These are phyloP conservation scores for Polyergus mexicanus DNA, from an alignment of 1,140 invertebrate species.

Conservation along the genomic window DNA sequence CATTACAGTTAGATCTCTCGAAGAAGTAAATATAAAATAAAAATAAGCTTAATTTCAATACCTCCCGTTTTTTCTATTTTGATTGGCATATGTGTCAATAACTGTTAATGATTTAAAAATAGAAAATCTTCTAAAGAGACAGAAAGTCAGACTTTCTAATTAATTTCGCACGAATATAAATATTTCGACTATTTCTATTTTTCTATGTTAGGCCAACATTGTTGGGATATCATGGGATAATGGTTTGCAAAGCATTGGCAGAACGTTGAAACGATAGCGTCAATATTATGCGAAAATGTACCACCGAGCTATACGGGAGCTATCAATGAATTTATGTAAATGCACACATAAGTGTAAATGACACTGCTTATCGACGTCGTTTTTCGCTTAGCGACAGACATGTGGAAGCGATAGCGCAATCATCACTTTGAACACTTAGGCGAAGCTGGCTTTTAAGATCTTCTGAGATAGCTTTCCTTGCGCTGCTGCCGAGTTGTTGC, in stretches of 20 bases:
- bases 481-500: background rate
- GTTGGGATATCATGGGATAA: background rate
- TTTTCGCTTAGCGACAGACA: conserved; percentile 29
- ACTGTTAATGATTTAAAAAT: background rate
- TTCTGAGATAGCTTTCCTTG: conserved; percentile 28
- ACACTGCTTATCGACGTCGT: conserved; percentile 20
- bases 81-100: background rate
- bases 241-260: background rate
- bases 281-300: background rate
- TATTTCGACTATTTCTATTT: background rate
- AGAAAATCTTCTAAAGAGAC: background rate
- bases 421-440: conserved; percentile 36
- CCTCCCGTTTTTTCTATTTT: background rate
- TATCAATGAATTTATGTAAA: conserved; percentile 43
- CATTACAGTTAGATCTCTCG: background rate
- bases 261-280: background rate
- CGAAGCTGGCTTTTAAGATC: conserved; percentile 51
- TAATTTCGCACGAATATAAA: background rate
- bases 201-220: background rate
- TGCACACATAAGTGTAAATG: background rate
- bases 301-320: background rate
- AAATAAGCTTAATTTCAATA: background rate
- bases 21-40: background rate
- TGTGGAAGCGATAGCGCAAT: background rate
- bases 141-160: conserved; percentile 5